These are phyloP conservation scores for Spondyliosoma cantharus DNA, from an alignment of 2,797 vertebrate genomes.

Conservation along the genomic window DNA sequence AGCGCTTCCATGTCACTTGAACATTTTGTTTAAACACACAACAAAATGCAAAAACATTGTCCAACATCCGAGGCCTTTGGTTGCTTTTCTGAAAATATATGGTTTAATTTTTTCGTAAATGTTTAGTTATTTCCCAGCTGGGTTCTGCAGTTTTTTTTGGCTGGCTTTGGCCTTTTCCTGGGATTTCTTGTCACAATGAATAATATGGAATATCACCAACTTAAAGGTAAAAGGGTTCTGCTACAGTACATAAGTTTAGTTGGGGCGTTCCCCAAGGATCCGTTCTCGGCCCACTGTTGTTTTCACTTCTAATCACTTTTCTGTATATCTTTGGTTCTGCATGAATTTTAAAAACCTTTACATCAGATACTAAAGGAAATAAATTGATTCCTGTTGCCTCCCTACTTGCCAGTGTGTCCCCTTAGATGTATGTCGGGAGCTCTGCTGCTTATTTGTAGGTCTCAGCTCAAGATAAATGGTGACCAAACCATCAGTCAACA, in stretches of 20 bases:
- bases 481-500: neutral
- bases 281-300: conserved; percentile 2
- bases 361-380: neutral
- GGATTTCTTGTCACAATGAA: no score
- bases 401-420: neutral
- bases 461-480: neutral
- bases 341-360: neutral
- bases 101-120: no score
- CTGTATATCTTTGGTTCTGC: neutral
- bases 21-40: no score
- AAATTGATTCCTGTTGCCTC: neutral
- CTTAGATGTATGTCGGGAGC: no score
- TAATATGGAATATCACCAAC: no score
- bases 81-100: no score
- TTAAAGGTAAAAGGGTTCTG: no score
- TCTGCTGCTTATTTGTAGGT: neutral
- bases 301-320: neutral
- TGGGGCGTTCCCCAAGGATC: conserved; percentile 16
- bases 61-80: no score
- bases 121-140: no score
- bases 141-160: neutral
- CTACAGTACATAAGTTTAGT: neutral
- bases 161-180: no score
- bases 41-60: no score
- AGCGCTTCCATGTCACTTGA: no score